Evolutionary conservation across 2,888 invertebrate species (phyloP), one percentile per base, ranked within the genome.

Genomic region (Hipparchia sbordonii): DNA sequence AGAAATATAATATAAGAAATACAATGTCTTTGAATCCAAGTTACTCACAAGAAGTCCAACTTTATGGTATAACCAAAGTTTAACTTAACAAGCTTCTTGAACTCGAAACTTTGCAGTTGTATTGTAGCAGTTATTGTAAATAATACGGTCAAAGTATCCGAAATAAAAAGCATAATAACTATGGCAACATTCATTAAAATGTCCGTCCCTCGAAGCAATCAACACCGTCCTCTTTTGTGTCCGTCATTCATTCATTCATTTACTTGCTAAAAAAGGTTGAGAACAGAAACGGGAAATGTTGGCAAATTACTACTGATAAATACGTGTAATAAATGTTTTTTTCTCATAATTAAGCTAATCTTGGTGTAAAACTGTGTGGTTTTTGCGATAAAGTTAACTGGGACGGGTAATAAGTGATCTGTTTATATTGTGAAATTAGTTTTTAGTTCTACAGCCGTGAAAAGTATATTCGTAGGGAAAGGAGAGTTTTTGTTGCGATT

Each of bases 341-440:
- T 85, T 83, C 80, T 82, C 76, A 78, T 79, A 82, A 81, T 71
- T 70, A 73, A 68, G 70, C 71, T 72, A 68, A 74, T 74, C 73
- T 62, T 74, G 72, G 59, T 72, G 62, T 62, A 70, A 72, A 72
- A 72, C 56, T 62, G 73, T 73, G 77, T 71, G 62, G 76, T 81
- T 81, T 80, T 74, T 74, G 80, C 80, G 78, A 76, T 79, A 65
- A 72, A 78, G 82, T 81, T 78, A 56, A 77, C 78, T 80, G 77
- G 79, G 79, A 83, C 80, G 80, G 79, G 82, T 84, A 85, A 82
- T 83, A 81, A 79, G 82, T 82, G 84, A 84, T 85, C 85, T 92
- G 92, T 93, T 92, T 92, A 91, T 89, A 90, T 91, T 90, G 90
- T 89, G 86, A 89, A 89, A 87, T 85, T 81, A 79, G 81, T 83